Percentiles rank a stretch among this genome's conserved stretches.
Evolutionary conservation across 2,113 vertebrate species (phyloP).

Genomic region (Erpornis zantholeuca): DNA sequence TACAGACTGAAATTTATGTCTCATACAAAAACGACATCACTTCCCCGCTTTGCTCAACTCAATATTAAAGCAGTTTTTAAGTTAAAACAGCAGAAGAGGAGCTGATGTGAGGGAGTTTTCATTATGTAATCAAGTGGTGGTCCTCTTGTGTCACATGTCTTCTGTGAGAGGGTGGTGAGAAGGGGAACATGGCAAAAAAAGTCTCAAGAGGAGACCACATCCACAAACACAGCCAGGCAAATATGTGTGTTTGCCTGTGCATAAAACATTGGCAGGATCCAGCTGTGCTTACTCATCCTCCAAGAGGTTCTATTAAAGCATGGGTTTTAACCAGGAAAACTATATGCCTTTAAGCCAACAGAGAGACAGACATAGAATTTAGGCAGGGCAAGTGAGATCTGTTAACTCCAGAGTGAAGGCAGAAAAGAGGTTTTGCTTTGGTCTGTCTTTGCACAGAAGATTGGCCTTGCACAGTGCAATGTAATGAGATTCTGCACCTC

Average conservation of each 20-base stretch:
- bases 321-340: neutral
- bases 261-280: neutral
- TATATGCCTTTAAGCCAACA: neutral
- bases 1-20: neutral
- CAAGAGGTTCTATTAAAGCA: neutral
- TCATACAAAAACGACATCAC: neutral
- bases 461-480: neutral
- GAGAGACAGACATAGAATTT: neutral
- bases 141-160: neutral
- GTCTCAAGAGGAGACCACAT: neutral
- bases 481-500: neutral
- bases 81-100: neutral
- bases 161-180: neutral
- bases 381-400: neutral
- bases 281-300: neutral
- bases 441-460: neutral
- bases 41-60: neutral
- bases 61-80: neutral
- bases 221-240: neutral
- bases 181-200: neutral
- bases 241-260: fast-evolving
- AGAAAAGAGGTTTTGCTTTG: neutral
- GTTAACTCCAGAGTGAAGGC: neutral
- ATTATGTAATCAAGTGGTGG: neutral
- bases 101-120: neutral